Evolutionary conservation across 2,797 vertebrate genomes (phyloP).

Genomic region (Phalanger gymnotis): DNA sequence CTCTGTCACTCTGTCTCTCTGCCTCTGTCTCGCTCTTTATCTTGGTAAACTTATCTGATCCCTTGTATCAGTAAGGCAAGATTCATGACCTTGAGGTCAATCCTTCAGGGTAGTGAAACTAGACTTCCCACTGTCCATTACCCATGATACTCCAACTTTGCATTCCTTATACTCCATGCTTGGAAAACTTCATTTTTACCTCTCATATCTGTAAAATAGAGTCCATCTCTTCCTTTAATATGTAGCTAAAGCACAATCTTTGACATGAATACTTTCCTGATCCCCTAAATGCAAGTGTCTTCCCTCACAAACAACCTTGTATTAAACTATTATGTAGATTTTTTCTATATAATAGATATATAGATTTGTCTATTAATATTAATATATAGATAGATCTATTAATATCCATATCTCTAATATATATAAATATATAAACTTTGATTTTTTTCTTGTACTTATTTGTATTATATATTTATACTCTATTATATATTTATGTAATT

Average conservation of each 20-base stretch:
- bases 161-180: background rate
- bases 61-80: background rate
- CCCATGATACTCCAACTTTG: background rate
- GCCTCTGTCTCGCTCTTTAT: no score
- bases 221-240: background rate
- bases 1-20: no score
- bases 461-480: no score
- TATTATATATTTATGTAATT: no score
- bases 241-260: background rate
- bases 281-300: background rate
- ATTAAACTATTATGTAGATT: background rate
- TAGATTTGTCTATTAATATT: no score
- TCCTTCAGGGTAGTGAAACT: background rate
- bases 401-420: background rate
- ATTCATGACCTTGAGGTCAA: background rate
- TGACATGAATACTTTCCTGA: background rate
- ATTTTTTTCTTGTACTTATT: no score
- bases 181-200: background rate
- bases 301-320: background rate
- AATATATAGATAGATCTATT: no score
- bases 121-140: background rate
- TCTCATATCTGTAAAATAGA: background rate
- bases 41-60: no score
- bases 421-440: no score
- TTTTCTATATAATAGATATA: no score